phyloP scores from a whole-genome alignment of 2,113 vertebrate genomes.

The Callospermophilus lateralis region DNA sequence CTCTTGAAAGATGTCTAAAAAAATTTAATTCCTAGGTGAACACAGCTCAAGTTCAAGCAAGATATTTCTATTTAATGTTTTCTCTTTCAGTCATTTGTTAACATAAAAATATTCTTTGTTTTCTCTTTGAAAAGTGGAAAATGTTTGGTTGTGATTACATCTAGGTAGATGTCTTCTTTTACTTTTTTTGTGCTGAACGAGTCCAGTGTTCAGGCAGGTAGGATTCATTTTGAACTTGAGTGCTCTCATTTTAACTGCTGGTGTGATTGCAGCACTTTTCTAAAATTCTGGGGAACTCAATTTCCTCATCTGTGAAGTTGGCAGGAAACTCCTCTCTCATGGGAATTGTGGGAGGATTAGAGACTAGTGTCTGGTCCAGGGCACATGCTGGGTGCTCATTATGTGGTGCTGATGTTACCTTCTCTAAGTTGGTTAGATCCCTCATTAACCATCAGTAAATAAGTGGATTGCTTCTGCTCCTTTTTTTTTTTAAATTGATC shows the following conservation, averaged over 20 bases:
- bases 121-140: neutral
- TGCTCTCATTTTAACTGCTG: neutral
- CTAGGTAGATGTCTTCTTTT: neutral
- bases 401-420: neutral
- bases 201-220: neutral
- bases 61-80: neutral
- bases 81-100: neutral
- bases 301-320: neutral
- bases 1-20: neutral
- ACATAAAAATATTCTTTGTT: neutral
- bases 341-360: neutral
- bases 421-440: neutral
- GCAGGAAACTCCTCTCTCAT: neutral
- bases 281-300: neutral
- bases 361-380: neutral
- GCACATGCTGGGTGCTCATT: neutral
- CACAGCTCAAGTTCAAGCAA: neutral
- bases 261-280: neutral
- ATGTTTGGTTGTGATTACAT: neutral
- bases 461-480: neutral
- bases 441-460: slow-evolving; percentile 29
- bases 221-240: neutral
- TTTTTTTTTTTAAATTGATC: neutral
- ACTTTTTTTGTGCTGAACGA: neutral
- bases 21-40: neutral